A percentile compares a stretch with the other conserved stretches of the same genome.
Conservation (phyloP, 23 tunicate genomes). For the Trididemnum miniatum region DNA sequence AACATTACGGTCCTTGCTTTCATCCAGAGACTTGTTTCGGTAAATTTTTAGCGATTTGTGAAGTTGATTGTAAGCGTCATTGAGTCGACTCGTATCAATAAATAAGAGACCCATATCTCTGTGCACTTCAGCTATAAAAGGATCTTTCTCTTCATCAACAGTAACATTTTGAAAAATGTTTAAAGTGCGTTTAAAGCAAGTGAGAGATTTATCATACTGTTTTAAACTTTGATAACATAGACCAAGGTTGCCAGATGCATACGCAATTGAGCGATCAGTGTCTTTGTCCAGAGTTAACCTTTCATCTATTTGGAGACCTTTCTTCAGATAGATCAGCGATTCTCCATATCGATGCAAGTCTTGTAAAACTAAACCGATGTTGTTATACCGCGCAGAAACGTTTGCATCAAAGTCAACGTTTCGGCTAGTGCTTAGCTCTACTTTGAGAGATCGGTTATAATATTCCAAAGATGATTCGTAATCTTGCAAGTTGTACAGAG, state of each 20-base stretch:
- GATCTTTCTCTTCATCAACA: background rate
- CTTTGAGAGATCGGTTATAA: background rate
- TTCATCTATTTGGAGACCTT: background rate
- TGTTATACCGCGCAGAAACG: background rate
- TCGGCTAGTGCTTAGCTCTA: background rate
- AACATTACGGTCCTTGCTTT: too few relatives aligned
- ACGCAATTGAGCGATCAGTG: background rate
- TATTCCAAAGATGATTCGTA: background rate
- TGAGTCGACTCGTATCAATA: background rate
- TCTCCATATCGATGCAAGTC: background rate
- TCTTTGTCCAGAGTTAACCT: background rate
- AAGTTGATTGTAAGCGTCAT: background rate
- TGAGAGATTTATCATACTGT: background rate
- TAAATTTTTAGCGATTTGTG: background rate
- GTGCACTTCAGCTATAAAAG: background rate
- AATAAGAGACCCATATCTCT: background rate
- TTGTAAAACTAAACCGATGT: background rate
- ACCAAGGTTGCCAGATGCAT: background rate
- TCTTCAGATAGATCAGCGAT: background rate
- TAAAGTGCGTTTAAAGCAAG: background rate
- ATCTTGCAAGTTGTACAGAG: background rate
- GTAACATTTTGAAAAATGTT: background rate
- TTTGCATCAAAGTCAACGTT: background rate
- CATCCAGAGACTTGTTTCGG: too few relatives aligned
- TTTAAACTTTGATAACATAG: background rate